Base-by-base conservation (phyloP, 2,888 invertebrate genomes). In the Xanthorhoe spadicearia region DNA sequence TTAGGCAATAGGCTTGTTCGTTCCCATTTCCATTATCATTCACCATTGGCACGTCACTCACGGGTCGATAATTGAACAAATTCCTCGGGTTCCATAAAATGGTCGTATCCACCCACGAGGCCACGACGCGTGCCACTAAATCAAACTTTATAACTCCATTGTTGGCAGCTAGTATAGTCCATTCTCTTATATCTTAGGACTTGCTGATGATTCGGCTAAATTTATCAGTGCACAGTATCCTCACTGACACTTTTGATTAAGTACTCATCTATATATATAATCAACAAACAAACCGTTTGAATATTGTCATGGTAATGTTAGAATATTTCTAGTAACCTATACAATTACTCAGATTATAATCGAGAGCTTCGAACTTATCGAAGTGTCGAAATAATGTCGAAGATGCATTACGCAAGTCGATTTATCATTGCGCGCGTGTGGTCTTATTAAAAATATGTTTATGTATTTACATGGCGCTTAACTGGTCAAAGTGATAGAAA, bases 121-220 rank as follows among this genome's bases (percentile, higher is more conserved):
- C 61, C 68, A 64, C 66, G 61, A 23, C 57, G 52, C 60, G 56
- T 54, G 67, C 49, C 15, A 49, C 57, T 64, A 68, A 64, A 68
- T 68, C 68, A 68, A 61, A 68, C 50, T 68, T 68, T 68, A 68
- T 51, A 68, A 57, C 68, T 50, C 67, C 57, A 64, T 68, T 64
- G 68, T 64, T 64, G 61, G 64, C 57, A 38, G 23, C 58, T 32
- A 55, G 46, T 28, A 28, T 38, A 56, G 49, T 32, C 52, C 60
- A 63, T 60, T 63, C 67, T 66, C 62, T 67, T 55, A 2, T 28
- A 5, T 2, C 28, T 2, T n/a, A n/a, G n/a, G n/a, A n/a, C n/a
- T n/a, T n/a, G n/a, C n/a, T n/a, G n/a, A n/a, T n/a, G n/a, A n/a
- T n/a, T n/a, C n/a, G n/a, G n/a, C n/a, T n/a, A n/a, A n/a, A n/a